phyloP scores from a whole-genome alignment of 2,113 vertebrate genomes.

The Coreoperca whiteheadi region DNA sequence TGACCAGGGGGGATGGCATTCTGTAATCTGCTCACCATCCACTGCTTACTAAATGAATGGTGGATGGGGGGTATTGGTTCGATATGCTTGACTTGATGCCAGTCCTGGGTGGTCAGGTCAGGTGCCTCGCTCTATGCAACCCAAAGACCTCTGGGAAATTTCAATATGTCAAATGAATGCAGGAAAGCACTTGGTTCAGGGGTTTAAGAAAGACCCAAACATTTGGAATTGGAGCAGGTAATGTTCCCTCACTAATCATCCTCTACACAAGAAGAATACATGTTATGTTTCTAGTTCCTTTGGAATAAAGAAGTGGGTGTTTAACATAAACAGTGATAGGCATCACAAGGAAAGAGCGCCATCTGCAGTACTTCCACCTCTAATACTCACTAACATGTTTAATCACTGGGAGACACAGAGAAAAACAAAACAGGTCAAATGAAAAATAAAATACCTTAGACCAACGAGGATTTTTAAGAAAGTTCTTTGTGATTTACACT shows the following conservation, averaged over 20 bases:
- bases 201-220: not conserved
- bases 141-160: not conserved
- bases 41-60: constrained; percentile 32
- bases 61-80: not conserved
- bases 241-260: not conserved
- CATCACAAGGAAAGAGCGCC: not conserved
- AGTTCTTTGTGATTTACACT: too few species aligned
- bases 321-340: not conserved
- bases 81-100: constrained; percentile 22
- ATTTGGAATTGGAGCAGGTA: not conserved
- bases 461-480: too few species aligned
- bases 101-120: constrained; percentile 39
- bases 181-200: not conserved
- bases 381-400: not conserved
- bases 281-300: too few species aligned
- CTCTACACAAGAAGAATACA: not conserved
- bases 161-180: not conserved
- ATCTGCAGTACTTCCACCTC: not conserved
- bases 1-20: constrained; percentile 21
- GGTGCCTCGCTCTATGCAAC: constrained; percentile 1
- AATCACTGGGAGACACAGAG: not conserved
- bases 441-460: too few species aligned
- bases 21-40: constrained; percentile 39
- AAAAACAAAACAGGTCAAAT: too few species aligned
- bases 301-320: not conserved